Conservation (phyloP, 53 echinoderm and acorn worm species). For the Astropecten irregularis region DNA sequence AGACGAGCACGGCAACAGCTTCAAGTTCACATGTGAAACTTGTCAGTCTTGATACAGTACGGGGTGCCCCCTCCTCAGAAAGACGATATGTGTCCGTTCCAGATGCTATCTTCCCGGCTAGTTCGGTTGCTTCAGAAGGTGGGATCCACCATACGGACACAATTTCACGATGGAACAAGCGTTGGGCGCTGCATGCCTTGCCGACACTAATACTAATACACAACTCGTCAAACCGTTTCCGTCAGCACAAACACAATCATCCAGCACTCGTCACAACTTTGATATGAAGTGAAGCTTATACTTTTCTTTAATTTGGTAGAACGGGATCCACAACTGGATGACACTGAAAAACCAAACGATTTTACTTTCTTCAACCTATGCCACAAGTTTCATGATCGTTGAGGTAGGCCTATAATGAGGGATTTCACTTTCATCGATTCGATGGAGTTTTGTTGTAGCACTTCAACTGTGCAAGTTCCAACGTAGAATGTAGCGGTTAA, state of each 20-base stretch:
- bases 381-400: not conserved
- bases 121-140: not conserved
- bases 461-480: not conserved
- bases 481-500: too few relatives aligned
- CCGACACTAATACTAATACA: too few relatives aligned
- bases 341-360: not conserved
- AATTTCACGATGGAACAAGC: too few relatives aligned
- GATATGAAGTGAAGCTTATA: not conserved
- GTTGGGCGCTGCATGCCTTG: too few relatives aligned
- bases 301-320: not conserved
- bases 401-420: not conserved
- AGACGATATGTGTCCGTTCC: not conserved
- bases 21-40: not conserved
- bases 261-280: not conserved
- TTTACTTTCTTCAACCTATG: not conserved
- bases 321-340: not conserved
- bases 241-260: not conserved
- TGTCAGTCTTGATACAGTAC: not conserved
- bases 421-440: not conserved
- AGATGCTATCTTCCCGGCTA: not conserved
- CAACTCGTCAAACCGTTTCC: too few relatives aligned
- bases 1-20: not conserved
- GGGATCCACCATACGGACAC: too few relatives aligned
- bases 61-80: too few relatives aligned
- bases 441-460: not conserved